Evolutionary conservation across 92 coral and sea anemone species (phyloP).

Genomic region (Porites rus): DNA sequence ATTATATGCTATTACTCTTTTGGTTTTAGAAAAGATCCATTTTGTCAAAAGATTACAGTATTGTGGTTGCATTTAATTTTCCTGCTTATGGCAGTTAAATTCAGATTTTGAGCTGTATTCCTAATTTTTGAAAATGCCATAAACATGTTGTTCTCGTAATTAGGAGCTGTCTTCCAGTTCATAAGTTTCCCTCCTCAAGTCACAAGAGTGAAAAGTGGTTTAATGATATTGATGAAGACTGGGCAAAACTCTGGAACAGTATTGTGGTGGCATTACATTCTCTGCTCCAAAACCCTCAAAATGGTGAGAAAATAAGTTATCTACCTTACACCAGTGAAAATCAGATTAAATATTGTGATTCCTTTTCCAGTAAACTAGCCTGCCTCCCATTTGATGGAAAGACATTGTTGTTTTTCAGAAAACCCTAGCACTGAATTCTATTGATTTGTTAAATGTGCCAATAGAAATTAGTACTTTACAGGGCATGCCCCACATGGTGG

Average conservation of each 20-base stretch:
- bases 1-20: neutral
- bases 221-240: conserved; percentile 15
- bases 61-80: no score
- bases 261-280: conserved; percentile 27
- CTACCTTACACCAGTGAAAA: neutral
- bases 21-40: no score
- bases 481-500: no score
- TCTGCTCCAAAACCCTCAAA: conserved; percentile 45
- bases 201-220: conserved; percentile 17
- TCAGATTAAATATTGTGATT: neutral
- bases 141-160: neutral
- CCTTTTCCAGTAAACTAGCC: neutral
- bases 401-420: no score
- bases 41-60: no score
- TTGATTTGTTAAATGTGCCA: no score
- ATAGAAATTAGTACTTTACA: no score
- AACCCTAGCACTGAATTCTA: no score
- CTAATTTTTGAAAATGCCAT: no score
- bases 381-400: no score
- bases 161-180: conserved; percentile 37
- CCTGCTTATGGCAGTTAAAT: neutral
- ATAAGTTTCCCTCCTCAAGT: neutral
- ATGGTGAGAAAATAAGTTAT: neutral
- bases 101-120: no score
- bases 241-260: conserved; percentile 27